Percentiles rank a stretch among this genome's conserved stretches.
These are phyloP conservation scores for Puntigrus tetrazona DNA, from an alignment of 2,113 vertebrate genomes.

Conservation along the genomic window DNA sequence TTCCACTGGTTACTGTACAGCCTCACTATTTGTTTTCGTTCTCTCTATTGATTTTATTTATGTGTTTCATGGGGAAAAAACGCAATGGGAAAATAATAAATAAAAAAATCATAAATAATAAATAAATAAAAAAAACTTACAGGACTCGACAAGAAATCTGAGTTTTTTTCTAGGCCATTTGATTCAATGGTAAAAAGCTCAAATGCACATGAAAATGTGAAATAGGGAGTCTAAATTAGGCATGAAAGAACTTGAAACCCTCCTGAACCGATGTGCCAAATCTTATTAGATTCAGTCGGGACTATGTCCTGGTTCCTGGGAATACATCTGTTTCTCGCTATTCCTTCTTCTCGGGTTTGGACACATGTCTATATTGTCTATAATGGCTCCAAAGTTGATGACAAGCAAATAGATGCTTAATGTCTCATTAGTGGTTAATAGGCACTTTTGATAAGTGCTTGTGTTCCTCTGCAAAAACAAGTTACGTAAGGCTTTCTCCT, in stretches of 20 bases:
- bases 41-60: not conserved
- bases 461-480: slow-evolving; percentile 26
- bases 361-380: not conserved
- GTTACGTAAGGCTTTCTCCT: slow-evolving; percentile 43
- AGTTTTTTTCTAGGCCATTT: not conserved
- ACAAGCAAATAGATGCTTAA: slow-evolving; percentile 37
- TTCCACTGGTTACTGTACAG: not conserved
- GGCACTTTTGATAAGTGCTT: slow-evolving; percentile 40
- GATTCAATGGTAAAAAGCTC: not conserved
- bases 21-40: not conserved
- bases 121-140: too few relatives aligned
- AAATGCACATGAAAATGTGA: not conserved
- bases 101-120: too few relatives aligned
- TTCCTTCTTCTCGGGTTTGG: not conserved
- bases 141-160: not conserved
- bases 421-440: slow-evolving; percentile 51
- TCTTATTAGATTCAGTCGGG: not conserved
- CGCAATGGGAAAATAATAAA: too few relatives aligned
- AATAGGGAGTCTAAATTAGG: not conserved
- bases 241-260: not conserved
- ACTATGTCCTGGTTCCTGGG: not conserved
- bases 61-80: not conserved
- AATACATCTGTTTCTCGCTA: not conserved
- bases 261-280: not conserved
- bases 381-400: slow-evolving; percentile 41